Conservation (phyloP, 2,113 vertebrate species). For the Nothobranchius kuhntae region DNA sequence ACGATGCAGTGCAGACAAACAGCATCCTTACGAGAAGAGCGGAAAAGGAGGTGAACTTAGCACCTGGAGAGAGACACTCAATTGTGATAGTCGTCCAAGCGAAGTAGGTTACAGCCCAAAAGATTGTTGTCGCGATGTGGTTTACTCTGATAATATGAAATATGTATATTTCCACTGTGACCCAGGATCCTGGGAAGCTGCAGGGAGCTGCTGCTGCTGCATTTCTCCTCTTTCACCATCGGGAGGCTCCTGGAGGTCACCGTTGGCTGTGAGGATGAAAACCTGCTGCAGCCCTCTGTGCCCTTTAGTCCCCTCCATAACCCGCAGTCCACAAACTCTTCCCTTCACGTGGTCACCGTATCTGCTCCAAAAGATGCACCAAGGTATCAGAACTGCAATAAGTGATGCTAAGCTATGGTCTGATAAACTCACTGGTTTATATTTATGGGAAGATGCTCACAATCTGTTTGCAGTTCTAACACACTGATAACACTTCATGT, state of each 20-base stretch:
- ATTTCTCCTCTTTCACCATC: conserved; percentile 86
- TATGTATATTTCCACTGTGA: not conserved
- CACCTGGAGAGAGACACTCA: conserved; percentile 77
- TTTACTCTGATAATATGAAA: not conserved
- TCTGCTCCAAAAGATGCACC: conserved; percentile 33
- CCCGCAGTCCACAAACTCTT: not conserved
- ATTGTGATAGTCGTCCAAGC: conserved; percentile 80
- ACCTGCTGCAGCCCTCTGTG: conserved; percentile 71
- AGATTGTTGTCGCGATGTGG: too few relatives aligned
- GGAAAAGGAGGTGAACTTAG: conserved; percentile 68
- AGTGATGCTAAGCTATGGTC: not conserved
- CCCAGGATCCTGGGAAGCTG: conserved; percentile 85
- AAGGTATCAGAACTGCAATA: conserved; percentile 39
- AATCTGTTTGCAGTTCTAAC: too few relatives aligned
- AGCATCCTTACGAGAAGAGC: conserved; percentile 14
- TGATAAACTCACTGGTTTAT: too few relatives aligned
- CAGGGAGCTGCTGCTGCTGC: conserved; percentile 88
- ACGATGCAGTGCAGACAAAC: conserved; percentile 8
- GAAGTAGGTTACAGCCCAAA: conserved; percentile 63
- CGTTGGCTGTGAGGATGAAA: conserved; percentile 80
- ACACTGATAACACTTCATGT: too few relatives aligned
- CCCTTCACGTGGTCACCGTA: conserved; percentile 63
- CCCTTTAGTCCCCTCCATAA: conserved; percentile 46
- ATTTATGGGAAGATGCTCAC: too few relatives aligned
- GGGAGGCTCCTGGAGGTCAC: conserved; percentile 84